These are phyloP conservation scores for Cecidostiba fungosa DNA, from an alignment of 2,888 invertebrate genomes.

Conservation along the genomic window DNA sequence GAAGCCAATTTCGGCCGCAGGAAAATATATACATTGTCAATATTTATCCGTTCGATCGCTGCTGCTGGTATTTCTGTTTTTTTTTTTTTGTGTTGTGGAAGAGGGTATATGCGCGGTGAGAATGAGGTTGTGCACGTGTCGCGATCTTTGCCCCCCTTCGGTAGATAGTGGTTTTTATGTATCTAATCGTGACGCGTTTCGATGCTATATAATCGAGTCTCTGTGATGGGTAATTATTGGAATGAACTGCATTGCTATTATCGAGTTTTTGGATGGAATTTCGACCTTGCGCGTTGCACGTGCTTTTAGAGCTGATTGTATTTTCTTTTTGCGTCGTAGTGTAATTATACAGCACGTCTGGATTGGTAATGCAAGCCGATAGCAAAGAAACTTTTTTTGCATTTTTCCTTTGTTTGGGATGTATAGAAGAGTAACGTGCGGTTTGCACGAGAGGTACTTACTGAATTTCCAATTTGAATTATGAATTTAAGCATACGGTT, in stretches of 20 bases:
- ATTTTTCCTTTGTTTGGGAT: no score
- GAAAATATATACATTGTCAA: not conserved
- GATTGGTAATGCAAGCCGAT: no score
- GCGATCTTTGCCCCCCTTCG: not conserved
- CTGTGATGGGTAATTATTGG: not conserved
- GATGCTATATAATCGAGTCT: no score
- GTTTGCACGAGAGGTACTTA: no score
- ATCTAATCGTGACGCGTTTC: not conserved
- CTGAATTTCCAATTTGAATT: no score
- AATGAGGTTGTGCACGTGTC: constrained; percentile 9
- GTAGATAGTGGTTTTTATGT: not conserved
- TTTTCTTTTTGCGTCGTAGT: no score
- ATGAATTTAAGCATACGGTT: no score
- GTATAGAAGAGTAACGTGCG: no score
- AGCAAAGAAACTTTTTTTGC: no score
- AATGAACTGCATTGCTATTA: not conserved
- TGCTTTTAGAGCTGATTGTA: no score
- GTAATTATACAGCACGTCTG: no score
- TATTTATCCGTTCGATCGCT: constrained; percentile 2
- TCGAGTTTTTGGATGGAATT: not conserved
- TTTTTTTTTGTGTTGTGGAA: not conserved
- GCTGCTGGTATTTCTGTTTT: not conserved
- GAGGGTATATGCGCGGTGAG: not conserved
- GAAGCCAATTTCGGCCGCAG: not conserved
- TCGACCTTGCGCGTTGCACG: no score